These are phyloP conservation scores for Bombus vancouverensis DNA, from an alignment of 1,140 invertebrate species.

Conservation along the genomic window DNA sequence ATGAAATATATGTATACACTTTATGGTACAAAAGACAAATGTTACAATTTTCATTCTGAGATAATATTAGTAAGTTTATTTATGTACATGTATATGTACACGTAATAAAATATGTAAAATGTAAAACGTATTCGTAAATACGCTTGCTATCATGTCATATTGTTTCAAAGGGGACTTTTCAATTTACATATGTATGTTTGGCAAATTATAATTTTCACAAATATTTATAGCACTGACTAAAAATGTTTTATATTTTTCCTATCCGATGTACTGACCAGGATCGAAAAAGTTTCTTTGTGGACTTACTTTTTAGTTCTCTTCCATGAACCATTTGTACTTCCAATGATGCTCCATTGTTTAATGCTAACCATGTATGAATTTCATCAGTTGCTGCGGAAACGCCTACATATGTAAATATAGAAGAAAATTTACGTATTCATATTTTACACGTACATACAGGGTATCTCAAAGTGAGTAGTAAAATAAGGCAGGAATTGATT, in stretches of 20 bases:
- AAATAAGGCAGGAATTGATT: too few species aligned
- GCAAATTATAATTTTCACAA: not conserved
- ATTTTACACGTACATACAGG: not conserved
- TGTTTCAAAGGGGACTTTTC: not conserved
- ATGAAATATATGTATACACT: conserved; percentile 3
- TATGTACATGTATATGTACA: conserved; percentile 48
- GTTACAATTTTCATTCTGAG: conserved; percentile 17
- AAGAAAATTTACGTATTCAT: not conserved
- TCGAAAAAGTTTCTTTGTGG: conserved; percentile 78
- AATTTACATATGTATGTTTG: conserved; percentile 35
- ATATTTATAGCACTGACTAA: not conserved
- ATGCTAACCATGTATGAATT: conserved; percentile 78
- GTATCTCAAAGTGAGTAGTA: too few species aligned
- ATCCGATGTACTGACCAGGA: conserved; percentile 82
- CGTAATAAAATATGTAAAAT: conserved; percentile 23
- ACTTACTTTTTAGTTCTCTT: conserved; percentile 76
- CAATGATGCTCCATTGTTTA: conserved; percentile 81
- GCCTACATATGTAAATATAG: conserved; percentile 53
- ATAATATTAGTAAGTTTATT: conserved; percentile 32
- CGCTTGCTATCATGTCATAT: not conserved
- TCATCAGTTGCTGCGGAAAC: conserved; percentile 75
- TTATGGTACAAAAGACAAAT: conserved; percentile 41
- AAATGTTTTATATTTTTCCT: conserved; percentile 77
- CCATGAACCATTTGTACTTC: conserved; percentile 80
- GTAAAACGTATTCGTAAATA: conserved; percentile 14